Percentiles rank a stretch among this genome's conserved stretches.
Conservation (phyloP, 2,113 vertebrate species). For the Perca schrenkii region DNA sequence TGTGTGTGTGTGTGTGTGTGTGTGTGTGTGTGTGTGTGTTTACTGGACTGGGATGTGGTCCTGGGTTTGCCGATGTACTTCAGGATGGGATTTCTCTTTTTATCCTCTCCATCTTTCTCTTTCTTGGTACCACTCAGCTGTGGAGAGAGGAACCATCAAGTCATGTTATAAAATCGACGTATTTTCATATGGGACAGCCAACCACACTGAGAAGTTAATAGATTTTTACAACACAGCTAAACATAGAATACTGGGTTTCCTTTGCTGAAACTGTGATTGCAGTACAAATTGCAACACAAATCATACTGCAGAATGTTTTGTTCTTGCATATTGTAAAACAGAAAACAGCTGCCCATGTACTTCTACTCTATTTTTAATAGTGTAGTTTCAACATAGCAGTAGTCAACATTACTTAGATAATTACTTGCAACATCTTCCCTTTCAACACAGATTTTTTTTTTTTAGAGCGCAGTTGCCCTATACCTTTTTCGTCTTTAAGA, state of each 20-base stretch:
- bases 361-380: not conserved
- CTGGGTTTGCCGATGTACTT: constrained; percentile 95
- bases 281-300: not conserved
- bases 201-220: too few species aligned
- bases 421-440: not conserved
- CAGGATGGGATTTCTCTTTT: constrained; percentile 93
- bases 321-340: too few species aligned
- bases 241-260: too few species aligned
- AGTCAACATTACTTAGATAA: not conserved
- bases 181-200: not conserved
- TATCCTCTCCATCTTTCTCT: constrained; percentile 91
- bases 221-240: too few species aligned
- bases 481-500: constrained; percentile 95
- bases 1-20: not conserved
- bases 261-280: not conserved
- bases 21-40: constrained; percentile 60
- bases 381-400: not conserved
- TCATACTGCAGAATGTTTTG: not conserved
- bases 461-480: rapidly evolving
- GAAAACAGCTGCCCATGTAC: too few species aligned
- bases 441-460: not conserved
- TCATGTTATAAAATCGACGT: constrained; percentile 5
- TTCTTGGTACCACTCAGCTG: constrained; percentile 90
- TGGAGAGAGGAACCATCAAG: not conserved
- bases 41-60: constrained; percentile 92